Base-by-base conservation (phyloP, 1,140 invertebrate genomes). In the Drosophila nikananu region DNA sequence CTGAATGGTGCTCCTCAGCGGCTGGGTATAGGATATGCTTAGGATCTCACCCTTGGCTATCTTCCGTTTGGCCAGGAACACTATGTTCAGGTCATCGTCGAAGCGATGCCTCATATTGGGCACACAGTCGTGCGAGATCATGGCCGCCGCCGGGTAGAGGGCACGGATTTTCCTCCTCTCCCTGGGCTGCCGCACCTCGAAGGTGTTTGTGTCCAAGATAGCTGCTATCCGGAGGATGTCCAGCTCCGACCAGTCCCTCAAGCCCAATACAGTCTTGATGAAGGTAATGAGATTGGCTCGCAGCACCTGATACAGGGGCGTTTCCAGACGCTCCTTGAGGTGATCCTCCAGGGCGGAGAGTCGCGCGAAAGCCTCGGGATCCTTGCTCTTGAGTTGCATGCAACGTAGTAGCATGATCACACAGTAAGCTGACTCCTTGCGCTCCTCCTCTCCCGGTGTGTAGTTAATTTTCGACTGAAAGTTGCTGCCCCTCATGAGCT, bases 161-260 rank as follows among this genome's bases (percentile, higher is more conserved):
- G 94, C 95, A 39, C 95, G 92, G 27, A 95, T 90, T 64, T 94
- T 94, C 19, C 92, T 93, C 5, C 91, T 68, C 12, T 93, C 92
- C 60, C 93, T 81, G 15, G 89, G 82, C 39, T 94, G 94, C 54
- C 94, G 92, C 2, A 95, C 92, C 77, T 95, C 95, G 74, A 95
- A 96, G 17, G 95, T 93, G 78, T 96, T 96, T 3, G 95, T 96
- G 73, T 96, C 95, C 63, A 96, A 94, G 63, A 96, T 95, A 4
- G 94, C 95, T 39, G 95, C 95, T 7, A 95, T 93, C 80, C 94
- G 94, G 15, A 96, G 91, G 35, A 96, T 95, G 5, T 95, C 94
- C 78, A 95, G 92, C 71, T 95, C 94, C 37, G 94, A 93, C 83
- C 94, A 94, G 12, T 93, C 80, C 3, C 92, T 86, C 41, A 95